These are phyloP conservation scores for Drosophila sproati DNA, from an alignment of 1,140 invertebrate genomes.

Conservation along the genomic window DNA sequence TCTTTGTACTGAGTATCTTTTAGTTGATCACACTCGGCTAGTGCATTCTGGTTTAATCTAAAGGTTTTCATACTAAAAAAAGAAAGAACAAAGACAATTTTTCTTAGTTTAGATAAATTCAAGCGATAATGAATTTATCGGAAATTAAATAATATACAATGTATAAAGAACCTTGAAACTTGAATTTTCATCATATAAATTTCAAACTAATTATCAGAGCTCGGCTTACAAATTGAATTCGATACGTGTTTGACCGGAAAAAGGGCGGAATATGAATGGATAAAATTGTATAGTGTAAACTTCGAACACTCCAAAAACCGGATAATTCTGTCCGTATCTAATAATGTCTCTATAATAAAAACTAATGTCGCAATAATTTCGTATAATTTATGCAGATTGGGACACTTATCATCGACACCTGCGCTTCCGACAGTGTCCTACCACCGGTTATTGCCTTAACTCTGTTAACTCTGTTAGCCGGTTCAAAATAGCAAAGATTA, in stretches of 20 bases:
- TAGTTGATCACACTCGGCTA: too few relatives aligned
- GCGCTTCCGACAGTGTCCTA: constrained; percentile 6
- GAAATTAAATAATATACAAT: too few relatives aligned
- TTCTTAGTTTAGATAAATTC: background rate
- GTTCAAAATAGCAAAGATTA: constrained; percentile 21
- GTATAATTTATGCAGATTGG: constrained; percentile 45
- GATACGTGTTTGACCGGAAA: background rate
- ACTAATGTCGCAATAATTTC: constrained; percentile 44
- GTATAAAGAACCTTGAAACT: background rate
- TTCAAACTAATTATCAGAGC: background rate
- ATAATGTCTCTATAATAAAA: constrained; percentile 16
- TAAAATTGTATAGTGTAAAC: background rate
- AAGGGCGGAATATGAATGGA: background rate
- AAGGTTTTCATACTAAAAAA: background rate
- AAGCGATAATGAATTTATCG: background rate
- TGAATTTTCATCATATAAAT: background rate
- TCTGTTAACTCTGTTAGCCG: constrained; percentile 26
- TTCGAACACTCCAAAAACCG: background rate
- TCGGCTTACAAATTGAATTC: background rate
- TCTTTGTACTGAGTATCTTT: too few relatives aligned
- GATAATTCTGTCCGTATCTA: background rate
- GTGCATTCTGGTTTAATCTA: background rate
- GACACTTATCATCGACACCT: constrained; percentile 47
- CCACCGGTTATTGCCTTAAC: constrained; percentile 31
- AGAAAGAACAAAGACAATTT: background rate